Base-by-base conservation (phyloP, 2,888 invertebrate species). In the Cantharis rustica region DNA sequence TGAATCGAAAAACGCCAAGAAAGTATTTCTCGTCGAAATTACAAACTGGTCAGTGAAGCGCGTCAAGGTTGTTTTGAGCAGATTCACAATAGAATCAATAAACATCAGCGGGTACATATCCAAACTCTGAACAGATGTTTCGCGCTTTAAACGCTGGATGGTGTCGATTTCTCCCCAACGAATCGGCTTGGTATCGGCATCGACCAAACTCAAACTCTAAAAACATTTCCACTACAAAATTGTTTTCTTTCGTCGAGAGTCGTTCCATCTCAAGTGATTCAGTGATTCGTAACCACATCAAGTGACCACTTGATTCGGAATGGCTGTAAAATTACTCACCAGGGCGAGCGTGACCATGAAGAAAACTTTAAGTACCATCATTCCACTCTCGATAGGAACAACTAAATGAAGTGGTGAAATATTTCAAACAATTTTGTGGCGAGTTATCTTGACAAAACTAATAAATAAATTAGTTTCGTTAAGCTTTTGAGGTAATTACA, bases 1-100 rank as follows among this genome's bases (percentile, higher is more conserved):
- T n/a, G 66, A 71, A 76, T 74, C 71, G 10, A 66, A 66, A 66
- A 66, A 66, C 17, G 10, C 7, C 64, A 66, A 3, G 9, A 13
- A 10, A 0, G 23, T 1, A 9, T 66, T 23, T 11, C 64, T 66
- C n/a, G 20, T 16, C n/a, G 64, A 66, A 9, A 66, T 66, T n/a
- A 66, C 64, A 66, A 66, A 66, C 11, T 66, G 20, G 10, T 66
- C 64, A 1, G 64, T 66, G 23, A 66, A 66, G n/a, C 23, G 64
- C 17, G 23, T 20, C n/a, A 66, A 9, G 2, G 20, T n/a, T 2
- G 2, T 20, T 10, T 20, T 23, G 4, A 66, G 2, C 23, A 66
- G 4, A 66, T 66, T 66, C 5, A 66, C 10, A 7, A 66, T 66
- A 10, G 64, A 66, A n/a, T 66, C 64, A 13, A 66, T 20, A 10